A percentile compares a stretch with the other conserved stretches of the same genome.
Conservation (phyloP, 2,113 vertebrate genomes). For the Notarius lentiginosus region DNA sequence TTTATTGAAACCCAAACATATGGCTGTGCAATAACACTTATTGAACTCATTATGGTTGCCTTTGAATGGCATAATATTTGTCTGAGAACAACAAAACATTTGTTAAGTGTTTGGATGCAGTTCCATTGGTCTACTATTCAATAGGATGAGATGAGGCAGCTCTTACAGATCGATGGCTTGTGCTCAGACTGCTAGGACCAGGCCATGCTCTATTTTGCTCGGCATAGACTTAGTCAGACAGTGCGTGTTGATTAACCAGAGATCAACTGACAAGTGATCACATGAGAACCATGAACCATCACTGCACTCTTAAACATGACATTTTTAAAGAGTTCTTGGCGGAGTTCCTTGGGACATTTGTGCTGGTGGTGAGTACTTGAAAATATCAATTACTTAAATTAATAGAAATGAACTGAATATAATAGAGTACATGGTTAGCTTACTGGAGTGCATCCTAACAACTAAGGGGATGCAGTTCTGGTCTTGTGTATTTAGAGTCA, state of each 20-base stretch:
- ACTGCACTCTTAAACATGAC: constrained; percentile 80
- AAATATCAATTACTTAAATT: constrained; percentile 1
- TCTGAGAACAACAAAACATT: neutral
- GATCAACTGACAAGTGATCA: constrained; percentile 55
- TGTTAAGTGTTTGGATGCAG: constrained; percentile 1
- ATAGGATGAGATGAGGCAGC: constrained; percentile 1
- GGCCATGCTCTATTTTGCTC: neutral
- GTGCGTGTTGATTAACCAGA: neutral
- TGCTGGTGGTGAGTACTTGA: constrained; percentile 87
- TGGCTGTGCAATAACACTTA: neutral
- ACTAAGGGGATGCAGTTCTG: neutral
- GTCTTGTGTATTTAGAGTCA: neutral
- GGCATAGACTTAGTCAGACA: neutral
- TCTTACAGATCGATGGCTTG: constrained; percentile 32
- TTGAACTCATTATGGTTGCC: neutral
- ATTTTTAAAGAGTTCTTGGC: constrained; percentile 86
- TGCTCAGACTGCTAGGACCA: neutral
- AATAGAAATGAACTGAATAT: neutral
- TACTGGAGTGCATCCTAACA: neutral
- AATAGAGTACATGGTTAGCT: neutral
- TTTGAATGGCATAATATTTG: neutral
- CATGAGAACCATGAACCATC: constrained; percentile 78
- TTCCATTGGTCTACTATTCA: neutral
- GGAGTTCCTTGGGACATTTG: constrained; percentile 90
- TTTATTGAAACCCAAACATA: neutral